Base-by-base conservation (phyloP, 2,113 vertebrate species). In the Brienomyrus brachyistius region DNA sequence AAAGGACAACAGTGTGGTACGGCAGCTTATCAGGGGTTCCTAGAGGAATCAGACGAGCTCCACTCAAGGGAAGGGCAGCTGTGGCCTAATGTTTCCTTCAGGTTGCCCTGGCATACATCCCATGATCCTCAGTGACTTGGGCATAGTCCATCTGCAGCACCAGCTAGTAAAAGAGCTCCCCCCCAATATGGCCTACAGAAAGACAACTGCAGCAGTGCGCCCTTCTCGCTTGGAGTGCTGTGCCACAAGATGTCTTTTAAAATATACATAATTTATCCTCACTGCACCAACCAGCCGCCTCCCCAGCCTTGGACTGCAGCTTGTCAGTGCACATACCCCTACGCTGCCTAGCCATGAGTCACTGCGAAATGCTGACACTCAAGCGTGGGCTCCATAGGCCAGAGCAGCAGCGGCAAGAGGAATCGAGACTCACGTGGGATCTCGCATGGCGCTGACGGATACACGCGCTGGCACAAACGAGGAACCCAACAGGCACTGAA, bases 221-320 rank as follows among this genome's bases (percentile, higher is more conserved):
- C n/a, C 3, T 52, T 54, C 21, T 52, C 48, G 45, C 48, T 35
- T 52, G 51, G 31, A 52, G n/a, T 52, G 51, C 85, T 31, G 11
- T 19, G 48, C 85, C 56, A 35, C 50, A 56, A 87, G 51, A 54
- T 50, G 48, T 27, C 85, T 54, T 87, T 27, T 84, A 23, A 87
- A 54, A 87, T 51, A 86, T 52, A 84, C 82, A 87, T 87, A 54
- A 54, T 87, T 87, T n/a, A 87, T 56, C 51, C 15, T 17, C 31
- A 56, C 27, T n/a, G 85, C 48, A 87, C 85, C 48, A 87, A 17
- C 27, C 51, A 7, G 23, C 85, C 13, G n/a, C 50, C 51, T 17
- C 50, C 7, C 51, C 51, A n/a, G 40, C 31, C 17, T 52, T 45
- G 27, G 21, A 66, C 5, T n/a, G 35, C 54, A 66, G 56, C 21